phyloP scores from a whole-genome alignment of 2,888 invertebrate species.

The Dicyrtomina minuta region DNA sequence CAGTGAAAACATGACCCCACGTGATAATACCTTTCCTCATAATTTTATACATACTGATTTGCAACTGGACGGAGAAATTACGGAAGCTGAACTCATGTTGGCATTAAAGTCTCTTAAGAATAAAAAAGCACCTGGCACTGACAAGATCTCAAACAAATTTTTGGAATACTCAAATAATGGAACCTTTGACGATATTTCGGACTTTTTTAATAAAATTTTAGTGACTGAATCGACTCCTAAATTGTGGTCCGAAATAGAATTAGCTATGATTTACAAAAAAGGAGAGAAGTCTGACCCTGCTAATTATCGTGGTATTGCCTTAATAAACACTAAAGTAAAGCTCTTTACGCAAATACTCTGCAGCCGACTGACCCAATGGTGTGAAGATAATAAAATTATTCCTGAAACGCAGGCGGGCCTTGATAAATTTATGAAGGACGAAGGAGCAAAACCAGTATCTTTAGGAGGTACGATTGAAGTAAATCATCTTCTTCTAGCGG shows the following conservation, averaged over 20 bases:
- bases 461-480: not conserved
- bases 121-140: not conserved
- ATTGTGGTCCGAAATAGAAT: conserved; percentile 37
- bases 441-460: not conserved
- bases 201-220: not conserved
- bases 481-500: no score
- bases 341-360: conserved; percentile 42
- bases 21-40: not conserved
- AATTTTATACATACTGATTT: not conserved
- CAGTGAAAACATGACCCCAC: not conserved
- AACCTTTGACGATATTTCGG: not conserved
- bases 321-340: conserved; percentile 42
- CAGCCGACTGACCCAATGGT: conserved; percentile 41
- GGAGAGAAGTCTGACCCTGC: conserved; percentile 35
- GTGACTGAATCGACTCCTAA: not conserved
- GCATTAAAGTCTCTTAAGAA: not conserved
- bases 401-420: conserved; percentile 53
- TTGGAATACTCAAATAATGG: not conserved
- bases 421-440: no score
- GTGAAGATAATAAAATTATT: conserved; percentile 41
- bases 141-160: conserved; percentile 1
- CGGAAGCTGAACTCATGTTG: not conserved
- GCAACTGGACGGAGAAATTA: not conserved
- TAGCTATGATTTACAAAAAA: conserved; percentile 43
- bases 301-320: conserved; percentile 43